A percentile compares a stretch with the other conserved stretches of the same genome.
phyloP scores from a whole-genome alignment of 2,113 vertebrate genomes.

The Maccullochella peelii region DNA sequence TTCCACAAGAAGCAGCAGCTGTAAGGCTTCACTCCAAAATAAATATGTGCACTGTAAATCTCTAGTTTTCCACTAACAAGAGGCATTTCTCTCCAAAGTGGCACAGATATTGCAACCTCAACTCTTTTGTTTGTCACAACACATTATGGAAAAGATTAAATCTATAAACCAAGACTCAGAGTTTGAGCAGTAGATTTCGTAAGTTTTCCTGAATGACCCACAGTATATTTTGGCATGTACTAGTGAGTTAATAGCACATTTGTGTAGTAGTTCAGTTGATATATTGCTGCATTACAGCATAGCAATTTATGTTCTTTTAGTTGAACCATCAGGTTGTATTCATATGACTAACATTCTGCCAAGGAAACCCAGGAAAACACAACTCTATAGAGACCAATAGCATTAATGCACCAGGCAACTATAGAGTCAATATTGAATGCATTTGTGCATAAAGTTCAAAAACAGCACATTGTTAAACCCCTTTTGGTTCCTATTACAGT shows the following conservation, averaged over 20 bases:
- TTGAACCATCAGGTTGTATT: conserved; percentile 33
- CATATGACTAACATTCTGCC: conserved; percentile 1
- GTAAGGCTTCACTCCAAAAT: background rate
- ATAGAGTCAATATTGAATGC: background rate
- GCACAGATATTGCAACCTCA: background rate
- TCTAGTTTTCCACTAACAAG: background rate
- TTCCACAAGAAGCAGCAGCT: conserved; percentile 14
- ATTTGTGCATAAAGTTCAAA: conserved; percentile 3
- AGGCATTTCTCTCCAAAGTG: background rate
- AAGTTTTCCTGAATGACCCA: background rate
- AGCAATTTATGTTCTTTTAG: background rate
- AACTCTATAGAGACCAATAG: background rate
- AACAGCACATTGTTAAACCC: background rate
- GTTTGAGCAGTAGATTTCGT: background rate
- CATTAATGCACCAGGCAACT: background rate
- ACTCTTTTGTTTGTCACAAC: background rate
- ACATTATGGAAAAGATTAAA: conserved; percentile 3
- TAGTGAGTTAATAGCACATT: conserved; percentile 20
- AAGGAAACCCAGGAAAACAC: conserved; percentile 1
- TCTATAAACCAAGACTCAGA: background rate
- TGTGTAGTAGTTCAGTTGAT: background rate
- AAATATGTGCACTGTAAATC: background rate
- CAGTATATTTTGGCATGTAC: background rate
- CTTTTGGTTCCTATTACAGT: background rate
- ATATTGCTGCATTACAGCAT: conserved; percentile 3